Percentiles rank a stretch among this genome's conserved stretches.
These are phyloP conservation scores for Pagetopsis macropterus DNA, from an alignment of 2,797 vertebrate genomes.

Conservation along the genomic window DNA sequence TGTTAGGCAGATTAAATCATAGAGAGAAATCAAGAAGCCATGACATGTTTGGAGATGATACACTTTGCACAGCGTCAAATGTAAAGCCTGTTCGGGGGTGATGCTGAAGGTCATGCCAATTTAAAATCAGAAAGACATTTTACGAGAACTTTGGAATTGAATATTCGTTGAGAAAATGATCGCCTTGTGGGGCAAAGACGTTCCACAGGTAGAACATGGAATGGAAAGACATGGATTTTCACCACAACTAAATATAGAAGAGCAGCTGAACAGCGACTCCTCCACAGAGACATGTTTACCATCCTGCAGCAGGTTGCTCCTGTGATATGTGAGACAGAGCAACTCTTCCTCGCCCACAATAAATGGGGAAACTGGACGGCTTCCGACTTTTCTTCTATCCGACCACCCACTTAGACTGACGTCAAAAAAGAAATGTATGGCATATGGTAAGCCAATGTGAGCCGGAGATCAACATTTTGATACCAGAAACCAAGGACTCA, in stretches of 20 bases:
- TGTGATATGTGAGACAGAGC: conserved; percentile 36
- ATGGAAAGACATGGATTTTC: conserved; percentile 21
- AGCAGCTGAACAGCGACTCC: conserved; percentile 31
- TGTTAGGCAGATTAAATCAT: too few relatives aligned
- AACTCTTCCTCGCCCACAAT: conserved; percentile 40
- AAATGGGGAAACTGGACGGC: conserved; percentile 54
- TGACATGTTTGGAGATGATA: too few relatives aligned
- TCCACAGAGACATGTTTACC: conserved; percentile 36
- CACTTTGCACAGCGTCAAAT: too few relatives aligned
- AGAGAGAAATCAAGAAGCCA: too few relatives aligned
- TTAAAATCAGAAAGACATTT: too few relatives aligned
- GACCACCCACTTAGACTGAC: conserved; percentile 87
- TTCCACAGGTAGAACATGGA: neutral
- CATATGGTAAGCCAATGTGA: conserved; percentile 72
- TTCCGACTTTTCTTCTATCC: conserved; percentile 71
- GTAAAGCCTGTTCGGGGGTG: neutral
- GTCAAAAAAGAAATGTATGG: conserved; percentile 83
- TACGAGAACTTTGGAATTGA: too few relatives aligned
- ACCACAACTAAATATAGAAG: conserved; percentile 25
- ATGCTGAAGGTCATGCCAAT: neutral
- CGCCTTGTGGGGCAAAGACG: neutral
- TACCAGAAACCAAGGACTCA: conserved; percentile 48
- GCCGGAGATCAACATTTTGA: conserved; percentile 62
- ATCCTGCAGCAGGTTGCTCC: conserved; percentile 40
- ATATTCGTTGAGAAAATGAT: too few relatives aligned